Percentiles rank a stretch among this genome's conserved stretches.
Conservation (phyloP, 2,797 vertebrate genomes). For the Sebastes trivittatus region DNA sequence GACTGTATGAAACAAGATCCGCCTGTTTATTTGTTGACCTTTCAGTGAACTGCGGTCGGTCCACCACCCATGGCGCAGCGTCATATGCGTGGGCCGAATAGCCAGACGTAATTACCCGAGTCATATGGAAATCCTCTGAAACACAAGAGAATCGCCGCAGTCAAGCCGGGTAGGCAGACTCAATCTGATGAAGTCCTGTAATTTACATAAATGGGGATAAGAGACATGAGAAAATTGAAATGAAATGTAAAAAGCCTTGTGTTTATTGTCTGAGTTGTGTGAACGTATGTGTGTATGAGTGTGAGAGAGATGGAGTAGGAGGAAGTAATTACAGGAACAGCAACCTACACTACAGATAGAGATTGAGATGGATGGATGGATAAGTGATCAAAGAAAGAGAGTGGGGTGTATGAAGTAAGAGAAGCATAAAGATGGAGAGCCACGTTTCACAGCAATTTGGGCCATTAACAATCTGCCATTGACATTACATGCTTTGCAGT, state of each 20-base stretch:
- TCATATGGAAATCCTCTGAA: constrained; percentile 59
- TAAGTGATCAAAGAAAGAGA: constrained; percentile 34
- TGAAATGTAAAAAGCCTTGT: constrained; percentile 48
- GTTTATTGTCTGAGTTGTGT: constrained; percentile 53
- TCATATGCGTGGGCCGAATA: constrained; percentile 42
- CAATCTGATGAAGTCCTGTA: constrained; percentile 60
- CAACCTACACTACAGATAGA: constrained; percentile 45
- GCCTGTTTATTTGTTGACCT: constrained; percentile 74
- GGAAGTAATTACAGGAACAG: constrained; percentile 44
- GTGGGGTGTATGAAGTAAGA: background rate
- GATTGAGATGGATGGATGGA: constrained; percentile 42
- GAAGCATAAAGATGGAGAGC: background rate
- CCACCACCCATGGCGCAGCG: constrained; percentile 56
- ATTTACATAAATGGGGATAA: constrained; percentile 67
- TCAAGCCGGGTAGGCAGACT: constrained; percentile 45
- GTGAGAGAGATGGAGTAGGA: constrained; percentile 28
- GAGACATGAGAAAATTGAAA: constrained; percentile 40
- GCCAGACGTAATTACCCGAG: constrained; percentile 48
- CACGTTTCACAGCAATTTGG: background rate
- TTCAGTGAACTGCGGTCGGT: constrained; percentile 61
- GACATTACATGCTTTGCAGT: background rate
- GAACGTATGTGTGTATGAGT: background rate
- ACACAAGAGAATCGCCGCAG: constrained; percentile 46
- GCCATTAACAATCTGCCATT: background rate
- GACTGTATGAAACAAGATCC: constrained; percentile 54